Evolutionary conservation across 2,888 invertebrate genomes (phyloP).

Genomic region (Drosophila peninsularis): DNA sequence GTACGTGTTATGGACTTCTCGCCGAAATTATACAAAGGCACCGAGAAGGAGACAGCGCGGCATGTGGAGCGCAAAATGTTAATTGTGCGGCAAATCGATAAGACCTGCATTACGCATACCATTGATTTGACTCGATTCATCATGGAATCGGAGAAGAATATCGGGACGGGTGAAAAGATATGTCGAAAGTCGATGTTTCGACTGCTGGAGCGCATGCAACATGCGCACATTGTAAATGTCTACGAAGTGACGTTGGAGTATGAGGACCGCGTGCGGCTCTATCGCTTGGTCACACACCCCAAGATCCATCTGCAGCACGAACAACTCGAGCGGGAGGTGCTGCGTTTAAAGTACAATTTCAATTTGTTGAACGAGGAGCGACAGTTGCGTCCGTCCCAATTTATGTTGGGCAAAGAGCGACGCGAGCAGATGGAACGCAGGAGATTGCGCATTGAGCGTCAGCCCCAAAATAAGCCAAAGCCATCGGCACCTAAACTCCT

Average conservation of each 20-base stretch:
- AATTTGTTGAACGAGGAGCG: constrained; percentile 72
- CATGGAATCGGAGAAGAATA: constrained; percentile 85
- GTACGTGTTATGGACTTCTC: constrained; percentile 49
- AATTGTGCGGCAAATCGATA: constrained; percentile 87
- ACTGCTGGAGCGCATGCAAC: constrained; percentile 86
- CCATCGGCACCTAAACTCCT: constrained; percentile 86
- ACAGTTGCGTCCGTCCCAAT: constrained; percentile 23
- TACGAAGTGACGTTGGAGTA: constrained; percentile 77
- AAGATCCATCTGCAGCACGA: constrained; percentile 73
- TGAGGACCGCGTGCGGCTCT: constrained; percentile 66
- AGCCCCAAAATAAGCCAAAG: constrained; percentile 13
- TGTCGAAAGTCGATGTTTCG: constrained; percentile 87
- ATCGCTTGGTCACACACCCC: constrained; percentile 81
- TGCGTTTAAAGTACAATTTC: constrained; percentile 76
- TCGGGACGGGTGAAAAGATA: constrained; percentile 87
- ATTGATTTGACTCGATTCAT: constrained; percentile 86
- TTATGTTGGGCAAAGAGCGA: constrained; percentile 21
- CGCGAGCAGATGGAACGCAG: constrained; percentile 40
- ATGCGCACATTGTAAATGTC: constrained; percentile 60
- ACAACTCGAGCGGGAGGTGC: constrained; percentile 70
- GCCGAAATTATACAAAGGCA: constrained; percentile 17
- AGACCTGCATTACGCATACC: constrained; percentile 87
- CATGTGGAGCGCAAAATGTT: constrained; percentile 86
- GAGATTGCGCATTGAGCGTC: constrained; percentile 12
- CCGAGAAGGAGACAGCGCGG: constrained; percentile 53